These are phyloP conservation scores for Gallinago jamesoni DNA, from an alignment of 2,113 vertebrate genomes.

Conservation along the genomic window DNA sequence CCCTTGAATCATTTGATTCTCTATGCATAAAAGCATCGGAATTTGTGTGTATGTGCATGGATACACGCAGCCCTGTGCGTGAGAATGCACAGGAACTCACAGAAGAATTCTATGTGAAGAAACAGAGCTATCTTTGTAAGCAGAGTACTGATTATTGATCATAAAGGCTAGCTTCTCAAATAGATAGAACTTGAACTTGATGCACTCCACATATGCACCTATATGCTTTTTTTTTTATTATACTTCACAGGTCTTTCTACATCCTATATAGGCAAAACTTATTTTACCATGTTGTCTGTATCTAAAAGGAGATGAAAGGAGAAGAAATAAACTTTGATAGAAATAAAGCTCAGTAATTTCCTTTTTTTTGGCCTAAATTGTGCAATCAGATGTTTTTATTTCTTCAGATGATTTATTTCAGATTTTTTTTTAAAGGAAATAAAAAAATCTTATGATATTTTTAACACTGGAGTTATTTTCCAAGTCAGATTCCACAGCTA, in stretches of 20 bases:
- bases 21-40: not conserved
- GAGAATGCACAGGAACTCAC: not conserved
- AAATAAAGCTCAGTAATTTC: not conserved
- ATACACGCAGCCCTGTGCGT: fast-evolving
- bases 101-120: not conserved
- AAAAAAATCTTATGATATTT: not conserved
- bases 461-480: not conserved
- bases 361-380: not conserved
- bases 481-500: not conserved
- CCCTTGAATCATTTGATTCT: not conserved
- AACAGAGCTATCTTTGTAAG: not conserved
- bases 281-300: not conserved
- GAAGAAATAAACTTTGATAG: not conserved
- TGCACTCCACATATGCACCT: not conserved
- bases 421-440: not conserved
- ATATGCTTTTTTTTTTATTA: not conserved
- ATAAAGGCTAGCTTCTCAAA: not conserved
- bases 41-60: not conserved
- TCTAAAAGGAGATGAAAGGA: not conserved
- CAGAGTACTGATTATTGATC: not conserved
- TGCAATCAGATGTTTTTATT: not conserved
- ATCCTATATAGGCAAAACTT: not conserved
- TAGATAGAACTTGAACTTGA: not conserved
- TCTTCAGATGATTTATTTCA: not conserved
- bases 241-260: not conserved